Evolutionary conservation across 2,888 invertebrate species (phyloP), one percentile per base, ranked within the genome.

Genomic region (Eilema sororculum): DNA sequence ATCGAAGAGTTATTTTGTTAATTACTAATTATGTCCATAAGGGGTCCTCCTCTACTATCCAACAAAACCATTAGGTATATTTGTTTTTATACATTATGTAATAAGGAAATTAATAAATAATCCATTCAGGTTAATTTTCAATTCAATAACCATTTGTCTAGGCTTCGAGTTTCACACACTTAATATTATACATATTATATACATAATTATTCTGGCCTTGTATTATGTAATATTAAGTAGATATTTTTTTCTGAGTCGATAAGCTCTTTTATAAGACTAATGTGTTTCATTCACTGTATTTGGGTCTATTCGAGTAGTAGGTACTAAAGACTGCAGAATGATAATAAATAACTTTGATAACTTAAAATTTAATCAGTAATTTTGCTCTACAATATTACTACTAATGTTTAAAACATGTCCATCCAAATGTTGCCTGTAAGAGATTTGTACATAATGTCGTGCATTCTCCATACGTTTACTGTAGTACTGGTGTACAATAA

Each of bases 221-320:
- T 46, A 52, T 52, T n/a, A 52, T n/a, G 52, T n/a, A 52, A 52
- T 52, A 6, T 52, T n/a, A 52, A n/a, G 52, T 52, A 52, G 52
- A 52, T 52, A n/a, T 46, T 41, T 20, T 8, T n/a, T 52, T 52
- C 20, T 1, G 46, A 46, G 20, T 46, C 20, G 1, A 8, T 20
- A 46, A 46, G 20, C 46, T 46, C 16, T 41, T 41, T 46, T 20
- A 46, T n/a, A 20, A n/a, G n/a, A 52, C 52, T 52, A n/a, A 9
- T 20, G n/a, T 9, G 52, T n/a, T 52, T n/a, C 9, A 52, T n/a
- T n/a, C n/a, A 52, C 52, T 6, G 1, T n/a, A 52, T 52, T 52
- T 52, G 9, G n/a, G n/a, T n/a, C 52, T 52, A 52, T 20, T n/a
- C 5, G 2, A 20, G 52, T n/a, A 37, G 33, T 37, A 33, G 1